Evolutionary conservation across 2,888 invertebrate species (phyloP), one percentile per base, ranked within the genome.

Genomic region (Mycogona germanica): DNA sequence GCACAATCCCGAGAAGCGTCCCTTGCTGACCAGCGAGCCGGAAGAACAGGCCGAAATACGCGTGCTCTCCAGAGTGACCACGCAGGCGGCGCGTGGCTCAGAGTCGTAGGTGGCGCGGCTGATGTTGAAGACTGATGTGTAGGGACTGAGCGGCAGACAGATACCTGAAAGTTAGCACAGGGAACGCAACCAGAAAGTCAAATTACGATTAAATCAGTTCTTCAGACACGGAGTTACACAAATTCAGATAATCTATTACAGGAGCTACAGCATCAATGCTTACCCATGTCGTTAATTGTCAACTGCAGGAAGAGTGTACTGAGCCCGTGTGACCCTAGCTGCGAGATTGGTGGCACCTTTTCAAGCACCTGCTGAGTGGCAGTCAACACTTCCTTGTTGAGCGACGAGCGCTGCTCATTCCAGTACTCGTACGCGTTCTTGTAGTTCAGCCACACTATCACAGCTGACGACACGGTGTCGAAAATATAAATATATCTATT

Each of bases 381-480:
- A 52, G 68, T 68, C 61, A 70, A 68, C 29, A 64, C 86, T 67
- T 95, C 93, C 64, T 85, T 87, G 66, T 88, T 93, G 40, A 95
- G 74, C 63, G 84, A 88, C 4, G 88, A 82, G 3, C 96, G 74
- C 71, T 97, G 96, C 69, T 95, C 95, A 62, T 88, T 91, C 97
- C 97, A 98, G 71, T 96, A 97, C 68, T 98, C 96, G 67, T 97
- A 97, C 0, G 97, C 96, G 71, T 96, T 97, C 73, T 96, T 96
- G 68, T 98, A 98, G 74, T 98, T 97, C 59, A 98, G 75, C 97
- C 98, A 99, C 45, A 98, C 92, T 21, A 98, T 77, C 61, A 98
- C 93, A 14, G 93, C 97, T 61, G 25, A 17, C 57, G 44, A 50
- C 3, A 14, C 30, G 53, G 28, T 30, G n/a, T 32, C 19, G n/a